These are phyloP conservation scores for Corbicula japonica DNA, from an alignment of 2,888 invertebrate species.

Conservation along the genomic window DNA sequence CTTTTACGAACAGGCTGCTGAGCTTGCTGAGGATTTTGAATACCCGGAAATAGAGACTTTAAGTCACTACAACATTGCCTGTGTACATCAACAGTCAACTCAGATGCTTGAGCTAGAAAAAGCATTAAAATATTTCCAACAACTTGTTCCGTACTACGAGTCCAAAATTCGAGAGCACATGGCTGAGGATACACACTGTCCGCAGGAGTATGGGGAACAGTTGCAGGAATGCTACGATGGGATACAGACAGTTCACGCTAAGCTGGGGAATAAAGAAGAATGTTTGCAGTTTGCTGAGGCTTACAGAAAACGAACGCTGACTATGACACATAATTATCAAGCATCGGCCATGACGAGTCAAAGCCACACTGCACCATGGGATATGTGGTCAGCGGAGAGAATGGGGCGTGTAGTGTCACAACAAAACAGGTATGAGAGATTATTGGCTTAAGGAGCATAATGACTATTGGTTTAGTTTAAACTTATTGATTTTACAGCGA, in stretches of 20 bases:
- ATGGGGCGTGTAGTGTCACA: slow-evolving; percentile 78
- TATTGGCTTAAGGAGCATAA: background rate
- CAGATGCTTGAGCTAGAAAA: slow-evolving; percentile 81
- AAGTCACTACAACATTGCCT: slow-evolving; percentile 82
- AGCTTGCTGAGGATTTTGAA: slow-evolving; percentile 77
- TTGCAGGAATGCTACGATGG: slow-evolving; percentile 82
- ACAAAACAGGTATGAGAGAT: slow-evolving; percentile 73
- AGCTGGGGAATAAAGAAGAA: slow-evolving; percentile 80
- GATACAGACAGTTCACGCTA: slow-evolving; percentile 79
- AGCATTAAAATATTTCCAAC: slow-evolving; percentile 78
- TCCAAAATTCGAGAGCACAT: slow-evolving; percentile 77
- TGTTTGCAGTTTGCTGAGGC: slow-evolving; percentile 83
- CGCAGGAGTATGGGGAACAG: slow-evolving; percentile 76
- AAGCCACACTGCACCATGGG: slow-evolving; percentile 64
- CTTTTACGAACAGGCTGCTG: slow-evolving; percentile 78
- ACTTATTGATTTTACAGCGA: too few relatives aligned
- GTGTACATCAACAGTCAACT: slow-evolving; percentile 80
- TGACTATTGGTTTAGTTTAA: too few relatives aligned
- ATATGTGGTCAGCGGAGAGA: slow-evolving; percentile 78
- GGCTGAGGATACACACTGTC: slow-evolving; percentile 81
- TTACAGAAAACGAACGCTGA: slow-evolving; percentile 72
- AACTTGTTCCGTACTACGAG: slow-evolving; percentile 75
- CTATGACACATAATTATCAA: slow-evolving; percentile 74
- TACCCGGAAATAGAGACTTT: slow-evolving; percentile 76
- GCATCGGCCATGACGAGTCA: slow-evolving; percentile 62